These are phyloP conservation scores for Seira ritae DNA, from an alignment of 2,888 invertebrate genomes.

Conservation along the genomic window DNA sequence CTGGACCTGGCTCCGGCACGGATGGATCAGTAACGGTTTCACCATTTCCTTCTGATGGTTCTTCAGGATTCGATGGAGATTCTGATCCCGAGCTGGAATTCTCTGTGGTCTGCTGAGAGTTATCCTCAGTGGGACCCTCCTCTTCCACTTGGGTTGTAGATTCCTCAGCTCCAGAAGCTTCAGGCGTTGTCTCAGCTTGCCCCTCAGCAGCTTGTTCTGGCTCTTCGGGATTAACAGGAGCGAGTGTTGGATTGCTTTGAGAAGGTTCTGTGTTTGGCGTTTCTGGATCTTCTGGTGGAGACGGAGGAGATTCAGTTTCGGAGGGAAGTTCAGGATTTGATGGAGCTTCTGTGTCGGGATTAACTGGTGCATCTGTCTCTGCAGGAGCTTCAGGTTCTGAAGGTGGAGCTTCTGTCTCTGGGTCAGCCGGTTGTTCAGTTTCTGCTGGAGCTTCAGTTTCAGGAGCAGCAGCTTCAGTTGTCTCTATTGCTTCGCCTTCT, in stretches of 20 bases:
- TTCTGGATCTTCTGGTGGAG: not conserved
- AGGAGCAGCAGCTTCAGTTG: constrained; percentile 7
- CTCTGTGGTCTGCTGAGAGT: not conserved
- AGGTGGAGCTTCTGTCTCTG: not conserved
- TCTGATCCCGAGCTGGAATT: not conserved
- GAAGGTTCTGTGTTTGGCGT: not conserved
- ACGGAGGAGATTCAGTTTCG: no score
- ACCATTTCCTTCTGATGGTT: not conserved
- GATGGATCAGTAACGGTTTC: no score
- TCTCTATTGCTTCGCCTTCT: constrained; percentile 1
- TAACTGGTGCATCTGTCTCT: constrained; percentile 10
- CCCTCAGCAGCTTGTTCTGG: not conserved
- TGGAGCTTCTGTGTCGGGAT: no score
- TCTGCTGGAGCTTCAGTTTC: constrained; percentile 15
- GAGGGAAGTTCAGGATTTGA: no score
- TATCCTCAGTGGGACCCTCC: not conserved
- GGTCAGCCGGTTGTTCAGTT: not conserved
- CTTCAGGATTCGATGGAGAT: not conserved
- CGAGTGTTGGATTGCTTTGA: not conserved
- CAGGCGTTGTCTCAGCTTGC: not conserved
- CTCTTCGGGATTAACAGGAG: not conserved
- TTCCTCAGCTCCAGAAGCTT: not conserved
- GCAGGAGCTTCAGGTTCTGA: constrained; percentile 8
- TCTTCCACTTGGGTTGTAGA: not conserved
- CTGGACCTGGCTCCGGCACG: not conserved